phyloP scores from a whole-genome alignment of 2,113 vertebrate species.

The Mormyrus lacerda region DNA sequence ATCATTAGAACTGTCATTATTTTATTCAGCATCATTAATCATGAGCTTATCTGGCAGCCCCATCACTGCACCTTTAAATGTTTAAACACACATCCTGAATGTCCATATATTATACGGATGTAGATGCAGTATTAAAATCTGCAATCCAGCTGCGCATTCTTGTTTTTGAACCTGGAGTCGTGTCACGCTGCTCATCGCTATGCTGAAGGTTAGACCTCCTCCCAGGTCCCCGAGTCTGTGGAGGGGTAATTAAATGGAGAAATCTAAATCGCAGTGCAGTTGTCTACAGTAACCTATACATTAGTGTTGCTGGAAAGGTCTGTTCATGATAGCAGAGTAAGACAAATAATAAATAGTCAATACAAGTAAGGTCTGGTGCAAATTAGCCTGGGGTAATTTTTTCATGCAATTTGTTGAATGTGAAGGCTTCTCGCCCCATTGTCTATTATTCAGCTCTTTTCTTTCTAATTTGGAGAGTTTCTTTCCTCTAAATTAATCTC shows the following conservation, averaged over 20 bases:
- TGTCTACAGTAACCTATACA: neutral
- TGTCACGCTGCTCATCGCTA: neutral
- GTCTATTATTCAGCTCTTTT: neutral
- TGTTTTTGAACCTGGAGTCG: neutral
- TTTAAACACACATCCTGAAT: neutral
- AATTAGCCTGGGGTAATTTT: neutral
- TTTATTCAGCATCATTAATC: neutral
- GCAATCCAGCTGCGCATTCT: neutral
- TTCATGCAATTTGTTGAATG: neutral
- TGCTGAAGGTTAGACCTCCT: neutral
- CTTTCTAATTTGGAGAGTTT: neutral
- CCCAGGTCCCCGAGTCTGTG: neutral
- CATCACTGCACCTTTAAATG: neutral
- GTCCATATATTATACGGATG: neutral
- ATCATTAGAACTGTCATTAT: neutral
- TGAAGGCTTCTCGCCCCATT: neutral
- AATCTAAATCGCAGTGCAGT: neutral
- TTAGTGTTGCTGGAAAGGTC: neutral
- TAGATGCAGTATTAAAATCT: neutral
- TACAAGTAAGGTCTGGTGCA: neutral
- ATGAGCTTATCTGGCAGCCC: neutral
- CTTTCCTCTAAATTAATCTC: slow-evolving; percentile 3
- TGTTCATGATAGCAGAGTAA: neutral
- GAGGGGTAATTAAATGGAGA: slow-evolving; percentile 3
- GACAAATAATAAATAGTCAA: neutral